Evolutionary conservation across 2,888 invertebrate genomes (phyloP).

Genomic region (Calameuta idolon): DNA sequence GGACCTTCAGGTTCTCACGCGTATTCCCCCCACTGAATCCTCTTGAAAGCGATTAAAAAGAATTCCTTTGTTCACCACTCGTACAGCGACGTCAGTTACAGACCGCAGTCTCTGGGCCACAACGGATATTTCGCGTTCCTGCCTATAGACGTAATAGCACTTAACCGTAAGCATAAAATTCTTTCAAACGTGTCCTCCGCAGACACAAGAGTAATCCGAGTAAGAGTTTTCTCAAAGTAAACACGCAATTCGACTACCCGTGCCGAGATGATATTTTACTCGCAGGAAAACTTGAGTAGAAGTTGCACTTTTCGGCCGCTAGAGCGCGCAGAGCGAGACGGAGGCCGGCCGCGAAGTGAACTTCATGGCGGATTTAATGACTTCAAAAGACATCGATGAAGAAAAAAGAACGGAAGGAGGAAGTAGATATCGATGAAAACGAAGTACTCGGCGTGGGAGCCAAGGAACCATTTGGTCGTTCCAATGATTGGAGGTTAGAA

Average conservation of each 20-base stretch:
- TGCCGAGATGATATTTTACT: background rate
- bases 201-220: background rate
- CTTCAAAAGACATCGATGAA: background rate
- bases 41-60: background rate
- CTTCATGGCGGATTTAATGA: background rate
- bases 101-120: background rate
- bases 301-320: background rate
- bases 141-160: background rate
- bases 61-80: background rate
- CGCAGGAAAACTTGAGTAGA: background rate
- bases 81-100: background rate
- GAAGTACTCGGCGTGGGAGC: background rate
- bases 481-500: background rate
- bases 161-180: background rate
- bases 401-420: background rate
- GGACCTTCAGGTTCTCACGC: background rate
- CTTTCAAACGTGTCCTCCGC: background rate
- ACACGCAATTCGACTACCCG: background rate
- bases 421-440: background rate
- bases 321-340: background rate
- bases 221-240: background rate
- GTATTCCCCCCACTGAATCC: background rate
- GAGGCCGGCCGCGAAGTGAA: background rate
- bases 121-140: background rate
- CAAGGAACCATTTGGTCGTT: background rate